phyloP scores from a whole-genome alignment of 1,140 invertebrate species.

The Drosophila ficusphila region DNA sequence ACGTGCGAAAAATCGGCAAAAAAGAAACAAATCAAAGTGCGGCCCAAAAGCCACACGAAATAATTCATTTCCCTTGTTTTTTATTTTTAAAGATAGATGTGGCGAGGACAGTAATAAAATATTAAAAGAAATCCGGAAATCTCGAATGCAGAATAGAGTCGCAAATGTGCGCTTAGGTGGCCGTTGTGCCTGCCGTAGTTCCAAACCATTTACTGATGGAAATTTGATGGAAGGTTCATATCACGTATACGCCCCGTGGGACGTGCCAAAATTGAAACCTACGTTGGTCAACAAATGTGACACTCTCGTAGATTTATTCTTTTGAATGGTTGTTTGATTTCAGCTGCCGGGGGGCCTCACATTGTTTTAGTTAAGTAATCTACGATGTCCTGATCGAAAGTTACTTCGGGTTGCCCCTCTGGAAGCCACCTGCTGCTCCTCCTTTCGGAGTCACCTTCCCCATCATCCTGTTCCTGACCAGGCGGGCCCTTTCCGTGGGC shows the following conservation, averaged over 20 bases:
- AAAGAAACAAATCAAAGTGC: conserved; percentile 24
- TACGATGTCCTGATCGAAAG: no score
- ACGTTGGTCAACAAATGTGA: conserved; percentile 38
- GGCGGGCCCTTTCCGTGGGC: no score
- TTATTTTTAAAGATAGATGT: conserved; percentile 37
- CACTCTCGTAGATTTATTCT: conserved; percentile 40
- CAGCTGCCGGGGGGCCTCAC: not conserved
- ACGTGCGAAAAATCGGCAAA: conserved; percentile 36
- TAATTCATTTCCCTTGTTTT: conserved; percentile 29
- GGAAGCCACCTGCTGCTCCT: no score
- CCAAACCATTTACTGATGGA: conserved; percentile 51
- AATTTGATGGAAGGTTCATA: conserved; percentile 52
- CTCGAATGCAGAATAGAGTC: conserved; percentile 10
- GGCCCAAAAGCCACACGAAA: conserved; percentile 10
- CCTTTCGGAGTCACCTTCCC: no score
- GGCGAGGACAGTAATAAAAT: conserved; percentile 36
- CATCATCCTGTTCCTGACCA: no score
- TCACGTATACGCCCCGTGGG: conserved; percentile 46
- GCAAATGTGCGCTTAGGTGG: conserved; percentile 18
- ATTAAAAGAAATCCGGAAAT: conserved; percentile 26
- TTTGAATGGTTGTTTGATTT: conserved; percentile 24
- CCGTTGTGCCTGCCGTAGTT: conserved; percentile 1
- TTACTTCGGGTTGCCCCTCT: no score
- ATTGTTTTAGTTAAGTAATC: no score
- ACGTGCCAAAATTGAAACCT: conserved; percentile 47